phyloP scores from a whole-genome alignment of 2,797 vertebrate genomes.

The Lithobates pipiens region DNA sequence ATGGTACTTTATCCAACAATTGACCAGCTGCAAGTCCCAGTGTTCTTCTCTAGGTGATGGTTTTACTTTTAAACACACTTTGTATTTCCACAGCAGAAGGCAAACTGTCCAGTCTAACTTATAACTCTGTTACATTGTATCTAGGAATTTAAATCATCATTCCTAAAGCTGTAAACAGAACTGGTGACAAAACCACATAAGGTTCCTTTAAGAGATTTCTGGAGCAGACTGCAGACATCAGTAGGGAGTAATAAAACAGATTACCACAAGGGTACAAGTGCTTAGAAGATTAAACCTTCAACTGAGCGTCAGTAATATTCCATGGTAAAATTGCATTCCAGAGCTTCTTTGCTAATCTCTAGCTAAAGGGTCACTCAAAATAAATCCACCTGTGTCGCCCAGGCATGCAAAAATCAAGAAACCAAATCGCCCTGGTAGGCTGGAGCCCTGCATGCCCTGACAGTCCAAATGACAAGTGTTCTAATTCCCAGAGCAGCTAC shows the following conservation, averaged over 20 bases:
- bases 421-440: slow-evolving; percentile 8
- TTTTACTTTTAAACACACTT: background rate
- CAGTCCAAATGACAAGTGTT: slow-evolving; percentile 23
- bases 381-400: slow-evolving; percentile 41
- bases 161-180: background rate
- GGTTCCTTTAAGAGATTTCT: background rate
- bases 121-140: background rate
- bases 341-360: slow-evolving; percentile 46
- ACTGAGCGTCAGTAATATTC: slow-evolving; percentile 42
- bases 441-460: slow-evolving; percentile 15
- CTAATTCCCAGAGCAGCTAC: slow-evolving; percentile 10
- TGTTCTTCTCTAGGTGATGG: too few relatives aligned
- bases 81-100: background rate
- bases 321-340: slow-evolving; percentile 46
- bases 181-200: background rate
- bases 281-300: slow-evolving; percentile 32
- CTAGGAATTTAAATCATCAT: background rate
- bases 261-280: slow-evolving; percentile 38
- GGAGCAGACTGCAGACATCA: background rate
- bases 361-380: slow-evolving; percentile 37
- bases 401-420: slow-evolving; percentile 30
- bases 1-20: too few relatives aligned
- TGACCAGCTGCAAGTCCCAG: too few relatives aligned
- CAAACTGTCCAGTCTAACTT: too few relatives aligned
- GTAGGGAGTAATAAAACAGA: slow-evolving; percentile 27